phyloP scores from a whole-genome alignment of 2,888 invertebrate genomes.

The Drosophila kanekoi region DNA sequence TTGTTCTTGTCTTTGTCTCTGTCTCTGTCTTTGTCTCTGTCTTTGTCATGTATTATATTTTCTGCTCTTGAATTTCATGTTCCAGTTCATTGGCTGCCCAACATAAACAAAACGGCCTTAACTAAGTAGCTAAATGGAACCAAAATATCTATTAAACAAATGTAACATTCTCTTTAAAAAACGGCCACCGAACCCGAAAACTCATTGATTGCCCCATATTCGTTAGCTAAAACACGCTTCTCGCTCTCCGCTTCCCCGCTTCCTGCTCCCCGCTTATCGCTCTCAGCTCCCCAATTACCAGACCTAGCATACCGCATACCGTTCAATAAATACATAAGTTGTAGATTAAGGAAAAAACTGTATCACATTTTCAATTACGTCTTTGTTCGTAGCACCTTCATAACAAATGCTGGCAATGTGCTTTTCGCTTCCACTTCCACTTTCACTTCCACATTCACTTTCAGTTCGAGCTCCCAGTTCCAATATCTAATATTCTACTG shows the following conservation, averaged over 20 bases:
- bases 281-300: slow-evolving; percentile 10
- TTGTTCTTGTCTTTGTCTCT: neutral
- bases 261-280: neutral
- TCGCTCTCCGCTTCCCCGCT: neutral
- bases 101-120: slow-evolving; percentile 34
- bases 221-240: slow-evolving; percentile 13
- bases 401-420: slow-evolving; percentile 63
- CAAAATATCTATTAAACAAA: slow-evolving; percentile 35
- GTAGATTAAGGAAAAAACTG: slow-evolving; percentile 78
- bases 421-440: slow-evolving; percentile 15
- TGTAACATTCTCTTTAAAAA: slow-evolving; percentile 40
- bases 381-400: slow-evolving; percentile 85
- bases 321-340: slow-evolving; percentile 68
- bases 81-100: slow-evolving; percentile 32
- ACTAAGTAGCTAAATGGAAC: slow-evolving; percentile 37
- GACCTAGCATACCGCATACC: slow-evolving; percentile 25
- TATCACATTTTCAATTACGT: slow-evolving; percentile 85
- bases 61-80: slow-evolving; percentile 13
- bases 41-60: slow-evolving; percentile 13
- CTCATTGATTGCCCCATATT: slow-evolving; percentile 10
- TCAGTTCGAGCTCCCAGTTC: slow-evolving; percentile 3
- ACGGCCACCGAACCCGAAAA: too few species aligned
- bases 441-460: slow-evolving; percentile 4
- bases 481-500: neutral
- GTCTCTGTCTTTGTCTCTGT: neutral